Conservation (phyloP, 2,113 vertebrate species). For the Hipposideros armiger region DNA sequence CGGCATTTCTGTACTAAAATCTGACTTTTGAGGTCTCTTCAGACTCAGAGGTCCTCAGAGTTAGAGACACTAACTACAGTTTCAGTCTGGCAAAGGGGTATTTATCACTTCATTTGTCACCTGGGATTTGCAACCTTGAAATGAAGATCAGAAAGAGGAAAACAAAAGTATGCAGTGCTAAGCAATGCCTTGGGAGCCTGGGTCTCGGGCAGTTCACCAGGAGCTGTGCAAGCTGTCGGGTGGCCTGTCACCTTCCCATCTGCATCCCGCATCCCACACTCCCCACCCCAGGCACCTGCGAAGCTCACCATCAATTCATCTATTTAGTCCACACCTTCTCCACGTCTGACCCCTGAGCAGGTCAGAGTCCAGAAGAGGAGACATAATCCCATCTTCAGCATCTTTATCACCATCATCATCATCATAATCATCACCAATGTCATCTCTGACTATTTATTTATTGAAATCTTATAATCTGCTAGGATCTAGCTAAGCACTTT, state of each 20-base stretch:
- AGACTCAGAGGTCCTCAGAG: not conserved
- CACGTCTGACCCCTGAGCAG: not conserved
- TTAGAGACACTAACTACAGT: not conserved
- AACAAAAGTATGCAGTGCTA: not conserved
- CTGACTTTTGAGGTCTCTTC: not conserved
- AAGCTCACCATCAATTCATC: not conserved
- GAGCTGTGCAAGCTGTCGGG: not conserved
- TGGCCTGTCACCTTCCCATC: not conserved
- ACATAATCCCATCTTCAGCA: no score
- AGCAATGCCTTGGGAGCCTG: slow-evolving; percentile 13
- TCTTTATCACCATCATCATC: not conserved
- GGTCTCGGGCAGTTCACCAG: not conserved
- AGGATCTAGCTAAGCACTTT: not conserved
- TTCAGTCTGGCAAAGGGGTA: not conserved
- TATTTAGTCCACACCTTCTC: not conserved
- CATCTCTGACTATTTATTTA: not conserved
- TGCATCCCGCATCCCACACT: rapidly evolving
- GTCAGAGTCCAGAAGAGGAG: no score
- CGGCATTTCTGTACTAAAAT: not conserved
- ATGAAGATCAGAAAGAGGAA: slow-evolving; percentile 50
- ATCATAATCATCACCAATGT: rapidly evolving
- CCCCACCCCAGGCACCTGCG: not conserved
- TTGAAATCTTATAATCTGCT: not conserved
- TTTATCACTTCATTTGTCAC: not conserved
- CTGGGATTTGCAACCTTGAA: slow-evolving; percentile 29